Conservation (phyloP, 2,888 invertebrate genomes). For the Buathra laborator region DNA sequence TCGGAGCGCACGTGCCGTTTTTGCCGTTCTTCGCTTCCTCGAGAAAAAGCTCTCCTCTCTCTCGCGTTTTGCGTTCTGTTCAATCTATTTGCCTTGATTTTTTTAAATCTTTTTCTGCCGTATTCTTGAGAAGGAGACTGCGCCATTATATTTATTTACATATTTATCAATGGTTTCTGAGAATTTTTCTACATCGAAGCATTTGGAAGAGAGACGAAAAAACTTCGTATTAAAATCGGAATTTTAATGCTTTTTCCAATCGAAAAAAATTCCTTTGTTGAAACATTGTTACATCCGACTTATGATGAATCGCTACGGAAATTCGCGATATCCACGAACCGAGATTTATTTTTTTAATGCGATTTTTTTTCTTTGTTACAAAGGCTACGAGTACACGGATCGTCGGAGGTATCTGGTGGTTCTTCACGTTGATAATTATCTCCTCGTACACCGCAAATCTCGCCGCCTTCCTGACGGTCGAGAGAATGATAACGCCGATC, state of each 20-base stretch:
- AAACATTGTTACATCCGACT: no score
- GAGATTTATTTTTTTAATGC: background rate
- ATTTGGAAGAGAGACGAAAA: background rate
- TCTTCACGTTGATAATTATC: slow-evolving; percentile 95
- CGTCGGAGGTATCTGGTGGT: slow-evolving; percentile 96
- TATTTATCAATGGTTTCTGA: slow-evolving; percentile 20
- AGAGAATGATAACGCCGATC: slow-evolving; percentile 95
- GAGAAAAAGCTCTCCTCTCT: slow-evolving; percentile 12
- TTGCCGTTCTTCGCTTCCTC: slow-evolving; percentile 49
- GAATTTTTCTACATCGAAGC: background rate
- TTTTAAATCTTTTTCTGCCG: background rate
- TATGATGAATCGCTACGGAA: no score
- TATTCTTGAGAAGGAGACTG: slow-evolving; percentile 25
- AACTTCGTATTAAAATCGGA: no score
- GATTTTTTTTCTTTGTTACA: slow-evolving; percentile 1
- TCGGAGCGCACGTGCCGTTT: slow-evolving; percentile 62
- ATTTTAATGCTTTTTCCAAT: no score
- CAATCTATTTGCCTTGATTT: slow-evolving; percentile 16
- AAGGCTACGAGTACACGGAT: slow-evolving; percentile 91
- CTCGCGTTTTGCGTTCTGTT: background rate
- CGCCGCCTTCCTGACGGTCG: slow-evolving; percentile 96
- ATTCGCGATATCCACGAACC: no score
- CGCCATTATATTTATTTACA: slow-evolving; percentile 39
- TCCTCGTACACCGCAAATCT: slow-evolving; percentile 97
- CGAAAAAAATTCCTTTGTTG: no score